Percentiles rank a stretch among this genome's conserved stretches.
Evolutionary conservation across 2,113 vertebrate species (phyloP).

Genomic region (Podarcis raffonei): DNA sequence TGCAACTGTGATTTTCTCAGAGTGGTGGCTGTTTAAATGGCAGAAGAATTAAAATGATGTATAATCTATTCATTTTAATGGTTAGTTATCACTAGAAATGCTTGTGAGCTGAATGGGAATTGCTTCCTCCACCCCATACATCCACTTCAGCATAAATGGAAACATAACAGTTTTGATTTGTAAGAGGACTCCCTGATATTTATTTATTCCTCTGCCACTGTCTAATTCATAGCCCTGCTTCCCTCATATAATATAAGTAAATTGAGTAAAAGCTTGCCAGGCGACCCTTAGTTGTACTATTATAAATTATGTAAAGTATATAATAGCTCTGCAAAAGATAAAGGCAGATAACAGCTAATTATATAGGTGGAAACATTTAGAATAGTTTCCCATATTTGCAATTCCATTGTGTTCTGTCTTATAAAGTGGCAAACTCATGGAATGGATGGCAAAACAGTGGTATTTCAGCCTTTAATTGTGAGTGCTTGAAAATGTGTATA

Average conservation of each 20-base stretch:
- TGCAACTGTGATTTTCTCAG: conserved; percentile 43
- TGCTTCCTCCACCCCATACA: background rate
- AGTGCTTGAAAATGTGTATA: background rate
- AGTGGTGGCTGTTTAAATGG: conserved; percentile 36
- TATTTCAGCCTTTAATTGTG: background rate
- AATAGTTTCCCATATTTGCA: conserved; percentile 23
- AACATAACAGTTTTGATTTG: conserved; percentile 11
- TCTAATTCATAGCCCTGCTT: background rate
- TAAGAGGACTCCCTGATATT: background rate
- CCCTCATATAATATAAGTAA: conserved; percentile 44
- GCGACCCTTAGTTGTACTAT: conserved; percentile 1
- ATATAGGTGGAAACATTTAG: conserved; percentile 28
- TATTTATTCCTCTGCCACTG: conserved; percentile 2
- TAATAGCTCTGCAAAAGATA: conserved; percentile 36
- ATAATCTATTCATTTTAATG: conserved; percentile 49
- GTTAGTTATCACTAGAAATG: conserved; percentile 42
- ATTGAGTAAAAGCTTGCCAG: conserved; percentile 14
- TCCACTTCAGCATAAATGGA: background rate
- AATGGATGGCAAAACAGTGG: background rate
- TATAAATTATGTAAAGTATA: conserved; percentile 28
- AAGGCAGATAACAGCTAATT: conserved; percentile 45
- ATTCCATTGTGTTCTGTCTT: background rate
- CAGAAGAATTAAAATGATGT: conserved; percentile 54
- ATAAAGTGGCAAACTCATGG: conserved; percentile 22
- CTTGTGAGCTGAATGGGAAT: conserved; percentile 16